Evolutionary conservation across 2,113 vertebrate genomes (phyloP).

Genomic region (Anhinga anhinga): DNA sequence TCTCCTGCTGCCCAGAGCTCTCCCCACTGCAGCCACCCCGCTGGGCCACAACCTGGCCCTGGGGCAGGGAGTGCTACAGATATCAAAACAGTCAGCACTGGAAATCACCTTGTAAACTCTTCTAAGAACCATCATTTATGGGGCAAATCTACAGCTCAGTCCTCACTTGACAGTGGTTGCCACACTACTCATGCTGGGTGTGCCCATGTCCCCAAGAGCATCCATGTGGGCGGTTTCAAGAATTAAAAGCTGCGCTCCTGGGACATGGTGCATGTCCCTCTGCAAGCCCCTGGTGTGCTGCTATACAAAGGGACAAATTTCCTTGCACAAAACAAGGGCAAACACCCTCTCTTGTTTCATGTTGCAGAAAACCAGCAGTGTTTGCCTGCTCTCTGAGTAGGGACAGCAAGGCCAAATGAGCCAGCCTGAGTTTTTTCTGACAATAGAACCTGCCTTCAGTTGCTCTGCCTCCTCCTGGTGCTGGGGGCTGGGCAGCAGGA

Average conservation of each 20-base stretch:
- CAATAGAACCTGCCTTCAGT: neutral
- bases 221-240: fast-evolving
- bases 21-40: neutral
- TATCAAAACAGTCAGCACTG: neutral
- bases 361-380: neutral
- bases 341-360: neutral
- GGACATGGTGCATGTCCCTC: fast-evolving
- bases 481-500: neutral
- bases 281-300: neutral
- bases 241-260: neutral
- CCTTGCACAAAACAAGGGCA: neutral
- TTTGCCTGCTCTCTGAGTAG: neutral
- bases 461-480: neutral
- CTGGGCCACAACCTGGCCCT: neutral
- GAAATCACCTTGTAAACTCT: neutral
- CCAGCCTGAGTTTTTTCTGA: neutral
- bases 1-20: neutral
- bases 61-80: neutral
- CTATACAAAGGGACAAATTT: neutral
- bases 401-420: neutral
- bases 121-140: neutral
- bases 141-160: neutral
- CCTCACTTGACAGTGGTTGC: neutral
- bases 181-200: neutral
- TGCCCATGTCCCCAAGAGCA: neutral